Percentiles rank a stretch among this genome's conserved stretches.
These are phyloP conservation scores for Pilophorus perplexus DNA, from an alignment of 2,888 invertebrate species.

Conservation along the genomic window DNA sequence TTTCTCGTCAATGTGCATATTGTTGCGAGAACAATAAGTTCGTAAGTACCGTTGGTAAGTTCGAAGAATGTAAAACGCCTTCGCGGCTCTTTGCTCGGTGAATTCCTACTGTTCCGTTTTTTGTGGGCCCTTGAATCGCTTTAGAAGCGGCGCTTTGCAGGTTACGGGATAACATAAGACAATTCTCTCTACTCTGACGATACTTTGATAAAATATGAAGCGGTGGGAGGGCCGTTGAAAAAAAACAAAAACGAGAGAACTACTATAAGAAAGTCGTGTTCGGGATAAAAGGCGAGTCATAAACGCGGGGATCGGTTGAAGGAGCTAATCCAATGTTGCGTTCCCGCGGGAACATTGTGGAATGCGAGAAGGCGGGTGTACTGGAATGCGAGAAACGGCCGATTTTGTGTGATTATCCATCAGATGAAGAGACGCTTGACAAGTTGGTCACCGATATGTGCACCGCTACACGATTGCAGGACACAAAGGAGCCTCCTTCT, in stretches of 20 bases:
- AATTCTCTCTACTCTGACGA: neutral
- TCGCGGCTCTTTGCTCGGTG: no score
- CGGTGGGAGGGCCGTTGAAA: neutral
- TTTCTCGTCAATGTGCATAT: no score
- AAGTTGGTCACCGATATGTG: constrained; percentile 16
- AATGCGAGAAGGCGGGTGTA: constrained; percentile 33
- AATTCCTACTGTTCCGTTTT: no score
- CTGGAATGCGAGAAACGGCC: constrained; percentile 24
- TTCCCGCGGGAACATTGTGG: neutral
- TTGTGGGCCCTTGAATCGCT: no score
- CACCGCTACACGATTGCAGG: no score
- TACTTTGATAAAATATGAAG: constrained; percentile 10
- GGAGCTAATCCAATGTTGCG: constrained; percentile 4
- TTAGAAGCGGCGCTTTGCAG: neutral
- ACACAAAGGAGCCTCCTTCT: no score
- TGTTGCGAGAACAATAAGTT: no score
- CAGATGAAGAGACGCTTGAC: constrained; percentile 19
- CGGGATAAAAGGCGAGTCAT: neutral
- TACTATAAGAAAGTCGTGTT: neutral
- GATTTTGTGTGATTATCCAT: constrained; percentile 37
- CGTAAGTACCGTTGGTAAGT: no score
- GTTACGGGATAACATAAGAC: neutral
- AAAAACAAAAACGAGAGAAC: neutral
- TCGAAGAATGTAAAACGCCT: no score
- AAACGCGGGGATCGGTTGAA: constrained; percentile 4